Percentiles rank a stretch among this genome's conserved stretches.
Evolutionary conservation across 2,113 vertebrate species (phyloP).

Genomic region (Macroglossus sobrinus): DNA sequence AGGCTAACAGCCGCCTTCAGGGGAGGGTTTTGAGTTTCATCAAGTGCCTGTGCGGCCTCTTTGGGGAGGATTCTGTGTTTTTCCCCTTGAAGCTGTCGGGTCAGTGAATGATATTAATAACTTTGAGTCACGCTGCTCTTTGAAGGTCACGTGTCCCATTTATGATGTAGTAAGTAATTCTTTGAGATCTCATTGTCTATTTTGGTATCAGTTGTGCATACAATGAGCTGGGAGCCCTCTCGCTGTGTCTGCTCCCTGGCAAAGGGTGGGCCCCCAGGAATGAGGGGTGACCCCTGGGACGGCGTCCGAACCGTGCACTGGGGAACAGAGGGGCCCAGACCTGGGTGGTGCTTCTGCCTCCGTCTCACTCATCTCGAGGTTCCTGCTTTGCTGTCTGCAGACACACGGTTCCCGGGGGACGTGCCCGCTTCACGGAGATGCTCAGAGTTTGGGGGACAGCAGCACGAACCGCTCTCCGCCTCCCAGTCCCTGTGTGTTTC

Average conservation of each 20-base stretch:
- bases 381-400: neutral
- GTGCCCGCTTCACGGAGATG: neutral
- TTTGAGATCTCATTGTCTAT: neutral
- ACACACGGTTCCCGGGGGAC: neutral
- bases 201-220: neutral
- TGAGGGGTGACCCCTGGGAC: neutral
- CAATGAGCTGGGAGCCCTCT: neutral
- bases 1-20: neutral
- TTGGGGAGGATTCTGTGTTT: neutral
- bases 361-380: too few relatives aligned
- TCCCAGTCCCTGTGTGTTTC: neutral
- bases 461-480: too few relatives aligned
- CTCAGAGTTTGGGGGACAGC: neutral
- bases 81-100: neutral
- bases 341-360: too few relatives aligned
- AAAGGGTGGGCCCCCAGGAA: too few relatives aligned
- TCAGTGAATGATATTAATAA: neutral
- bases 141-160: neutral
- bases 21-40: neutral
- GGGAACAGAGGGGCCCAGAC: neutral
- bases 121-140: neutral
- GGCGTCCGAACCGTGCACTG: fast-evolving
- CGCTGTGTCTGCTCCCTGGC: neutral
- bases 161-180: neutral
- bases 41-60: neutral